Base-by-base conservation (phyloP, 1,140 invertebrate genomes). In the Drosophila triauraria region DNA sequence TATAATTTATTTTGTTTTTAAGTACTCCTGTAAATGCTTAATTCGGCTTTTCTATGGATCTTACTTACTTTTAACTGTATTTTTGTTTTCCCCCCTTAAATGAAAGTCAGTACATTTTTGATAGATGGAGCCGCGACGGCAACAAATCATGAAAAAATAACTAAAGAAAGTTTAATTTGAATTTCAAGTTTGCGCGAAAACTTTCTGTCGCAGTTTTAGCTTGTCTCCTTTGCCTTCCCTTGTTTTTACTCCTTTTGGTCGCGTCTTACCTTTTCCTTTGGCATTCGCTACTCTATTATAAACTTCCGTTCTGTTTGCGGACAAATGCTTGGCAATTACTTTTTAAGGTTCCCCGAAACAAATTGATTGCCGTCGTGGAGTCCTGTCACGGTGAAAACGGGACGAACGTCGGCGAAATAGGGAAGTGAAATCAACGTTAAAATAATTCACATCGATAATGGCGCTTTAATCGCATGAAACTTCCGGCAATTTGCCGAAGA, bases 401-500 rank as follows among this genome's bases (percentile, higher is more conserved):
- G 1, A 32, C n/a, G 25, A 40, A 40, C 51, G 32, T 40, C 27
- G 30, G 43, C 1, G 17, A 59, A 57, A 25, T 40, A 44, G 58
- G 17, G 54, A 67, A 59, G 63, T 77, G 74, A 77, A 78, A 70
- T 59, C 71, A 76, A 63, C 67, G 61, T 84, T 84, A 80, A 88
- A 88, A 88, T 88, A 88, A 88, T 88, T 88, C 85, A 88, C 85
- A 88, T 88, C 84, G 84, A 88, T 88, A 88, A 88, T 88, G 80
- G 80, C 65, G 85, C 84, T 84, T 88, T 88, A 88, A 88, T 88
- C 84, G 84, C 85, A 80, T 72, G 67, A 88, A 88, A 88, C 84
- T 88, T 88, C 84, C 84, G 84, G 84, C 84, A 88, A 88, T 88
- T 88, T 88, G 71, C 71, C 68, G 74, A 75, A 71, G 85, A 88